Evolutionary conservation across 2,113 vertebrate species (phyloP).

Genomic region (Bucco capensis): DNA sequence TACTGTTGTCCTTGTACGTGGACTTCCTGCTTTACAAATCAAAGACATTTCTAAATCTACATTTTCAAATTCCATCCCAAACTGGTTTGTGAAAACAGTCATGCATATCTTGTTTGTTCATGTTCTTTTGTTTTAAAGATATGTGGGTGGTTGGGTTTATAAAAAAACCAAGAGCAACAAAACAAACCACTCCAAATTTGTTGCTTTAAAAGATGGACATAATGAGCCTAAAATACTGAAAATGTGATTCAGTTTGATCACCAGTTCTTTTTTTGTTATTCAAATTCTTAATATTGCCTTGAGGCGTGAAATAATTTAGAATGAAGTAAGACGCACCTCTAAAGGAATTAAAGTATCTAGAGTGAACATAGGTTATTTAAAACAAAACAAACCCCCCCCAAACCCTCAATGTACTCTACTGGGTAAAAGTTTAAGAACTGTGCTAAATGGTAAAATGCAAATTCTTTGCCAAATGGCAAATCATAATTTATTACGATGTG

Average conservation of each 20-base stretch:
- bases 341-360: not conserved
- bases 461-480: not conserved
- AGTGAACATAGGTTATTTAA: not conserved
- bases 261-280: not conserved
- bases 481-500: not conserved
- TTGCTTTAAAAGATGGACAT: not conserved
- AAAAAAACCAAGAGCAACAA: not conserved
- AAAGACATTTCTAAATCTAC: not conserved
- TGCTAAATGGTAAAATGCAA: not conserved
- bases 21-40: not conserved
- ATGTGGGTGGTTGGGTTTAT: not conserved
- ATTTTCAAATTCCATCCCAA: not conserved
- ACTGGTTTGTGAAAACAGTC: not conserved
- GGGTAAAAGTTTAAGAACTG: not conserved
- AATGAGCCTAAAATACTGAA: not conserved
- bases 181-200: too few relatives aligned
- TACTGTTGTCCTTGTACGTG: not conserved
- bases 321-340: not conserved
- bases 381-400: not conserved
- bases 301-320: not conserved
- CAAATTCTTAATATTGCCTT: not conserved
- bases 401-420: not conserved
- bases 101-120: not conserved
- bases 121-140: not conserved
- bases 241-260: not conserved